phyloP scores from a whole-genome alignment of 2,797 vertebrate species.

The Peromyscus nudipes region DNA sequence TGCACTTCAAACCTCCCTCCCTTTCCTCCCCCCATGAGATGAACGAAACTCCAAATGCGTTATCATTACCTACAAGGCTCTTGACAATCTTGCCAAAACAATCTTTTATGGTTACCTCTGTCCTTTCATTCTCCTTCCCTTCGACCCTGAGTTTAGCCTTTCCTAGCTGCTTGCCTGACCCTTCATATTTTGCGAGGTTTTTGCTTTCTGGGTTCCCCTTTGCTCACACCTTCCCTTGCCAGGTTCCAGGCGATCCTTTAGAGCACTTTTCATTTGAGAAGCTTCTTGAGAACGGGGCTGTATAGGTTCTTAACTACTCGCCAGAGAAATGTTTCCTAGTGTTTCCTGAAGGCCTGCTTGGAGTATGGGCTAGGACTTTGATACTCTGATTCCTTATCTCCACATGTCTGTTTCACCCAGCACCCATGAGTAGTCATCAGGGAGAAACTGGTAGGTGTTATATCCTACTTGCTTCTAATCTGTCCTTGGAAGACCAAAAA shows the following conservation, averaged over 20 bases:
- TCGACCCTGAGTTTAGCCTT: neutral
- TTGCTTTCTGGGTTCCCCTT: neutral
- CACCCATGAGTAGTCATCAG: neutral
- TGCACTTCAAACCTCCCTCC: conserved; percentile 73
- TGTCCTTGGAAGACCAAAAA: neutral
- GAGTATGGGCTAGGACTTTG: neutral
- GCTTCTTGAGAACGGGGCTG: neutral
- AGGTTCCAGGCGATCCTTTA: neutral
- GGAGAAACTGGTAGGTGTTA: neutral
- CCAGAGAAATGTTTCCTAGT: neutral
- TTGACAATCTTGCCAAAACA: neutral
- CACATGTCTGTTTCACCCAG: neutral
- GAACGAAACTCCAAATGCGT: conserved; percentile 45
- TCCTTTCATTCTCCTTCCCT: neutral
- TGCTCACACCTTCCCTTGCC: neutral
- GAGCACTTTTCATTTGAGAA: conserved; percentile 42
- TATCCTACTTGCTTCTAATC: neutral
- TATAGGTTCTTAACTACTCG: neutral
- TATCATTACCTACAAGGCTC: conserved; percentile 13
- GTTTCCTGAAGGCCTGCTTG: conserved; percentile 48
- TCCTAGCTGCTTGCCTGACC: neutral
- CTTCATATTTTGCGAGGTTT: neutral
- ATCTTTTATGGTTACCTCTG: neutral
- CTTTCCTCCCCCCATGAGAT: conserved; percentile 60
- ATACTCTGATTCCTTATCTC: neutral